A percentile compares a stretch with the other conserved stretches of the same genome.
Conservation (phyloP, 2,888 invertebrate species). For the Yponomeuta malinellus region DNA sequence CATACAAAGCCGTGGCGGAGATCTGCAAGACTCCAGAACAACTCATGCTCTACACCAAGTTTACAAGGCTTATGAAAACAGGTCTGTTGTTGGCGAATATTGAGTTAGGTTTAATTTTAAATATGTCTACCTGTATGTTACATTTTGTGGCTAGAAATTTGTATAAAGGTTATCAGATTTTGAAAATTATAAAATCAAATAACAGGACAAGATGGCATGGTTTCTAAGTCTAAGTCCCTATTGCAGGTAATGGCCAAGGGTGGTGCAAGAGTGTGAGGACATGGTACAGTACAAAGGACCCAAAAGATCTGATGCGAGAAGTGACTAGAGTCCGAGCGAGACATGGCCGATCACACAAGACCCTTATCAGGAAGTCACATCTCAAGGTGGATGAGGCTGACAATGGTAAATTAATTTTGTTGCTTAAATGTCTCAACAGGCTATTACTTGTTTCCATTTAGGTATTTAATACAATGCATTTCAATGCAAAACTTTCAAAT, state of each 20-base stretch:
- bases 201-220: too few relatives aligned
- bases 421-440: background rate
- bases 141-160: too few relatives aligned
- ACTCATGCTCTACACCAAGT: slow-evolving; percentile 78
- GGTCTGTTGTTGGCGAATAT: slow-evolving; percentile 32
- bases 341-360: slow-evolving; percentile 83
- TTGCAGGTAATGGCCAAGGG: slow-evolving; percentile 73
- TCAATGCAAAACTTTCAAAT: too few relatives aligned
- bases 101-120: background rate
- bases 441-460: background rate
- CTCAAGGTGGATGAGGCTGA: slow-evolving; percentile 66
- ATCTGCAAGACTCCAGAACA: slow-evolving; percentile 79
- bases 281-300: slow-evolving; percentile 80
- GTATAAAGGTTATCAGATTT: too few relatives aligned
- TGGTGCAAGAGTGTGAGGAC: slow-evolving; percentile 77
- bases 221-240: background rate
- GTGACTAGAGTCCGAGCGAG: slow-evolving; percentile 78
- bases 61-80: slow-evolving; percentile 67
- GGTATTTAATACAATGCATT: too few relatives aligned
- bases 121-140: too few relatives aligned
- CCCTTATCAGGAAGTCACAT: slow-evolving; percentile 80
- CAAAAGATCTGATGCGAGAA: slow-evolving; percentile 77
- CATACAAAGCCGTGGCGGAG: slow-evolving; percentile 69
- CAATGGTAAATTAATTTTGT: slow-evolving; percentile 42
- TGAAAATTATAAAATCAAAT: too few relatives aligned